phyloP scores from a whole-genome alignment of 2,888 invertebrate genomes.

The Mythimna impura region DNA sequence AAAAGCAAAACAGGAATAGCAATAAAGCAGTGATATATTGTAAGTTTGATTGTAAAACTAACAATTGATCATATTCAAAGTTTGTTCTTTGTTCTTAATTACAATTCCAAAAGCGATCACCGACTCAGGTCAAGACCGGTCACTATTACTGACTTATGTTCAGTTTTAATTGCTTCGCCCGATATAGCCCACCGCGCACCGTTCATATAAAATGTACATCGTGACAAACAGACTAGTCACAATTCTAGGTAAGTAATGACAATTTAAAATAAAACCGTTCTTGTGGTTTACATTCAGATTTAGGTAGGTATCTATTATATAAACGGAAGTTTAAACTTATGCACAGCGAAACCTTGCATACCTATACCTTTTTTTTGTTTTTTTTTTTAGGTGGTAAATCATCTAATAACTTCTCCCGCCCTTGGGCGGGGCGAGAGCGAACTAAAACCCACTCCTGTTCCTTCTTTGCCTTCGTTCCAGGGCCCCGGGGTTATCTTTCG shows the following conservation, averaged over 20 bases:
- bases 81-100: constrained; percentile 58
- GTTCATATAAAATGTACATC: constrained; percentile 60
- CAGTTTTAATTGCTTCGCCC: constrained; percentile 64
- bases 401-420: too few species aligned
- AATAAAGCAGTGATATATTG: constrained; percentile 19
- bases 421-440: too few species aligned
- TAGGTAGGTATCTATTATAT: not conserved
- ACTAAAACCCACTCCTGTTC: too few species aligned
- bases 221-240: constrained; percentile 64
- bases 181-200: constrained; percentile 58
- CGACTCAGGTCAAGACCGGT: constrained; percentile 65
- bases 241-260: constrained; percentile 55
- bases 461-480: too few species aligned
- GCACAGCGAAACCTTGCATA: not conserved
- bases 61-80: constrained; percentile 42
- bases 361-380: too few species aligned
- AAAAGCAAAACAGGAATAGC: constrained; percentile 3
- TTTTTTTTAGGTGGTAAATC: too few species aligned
- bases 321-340: not conserved
- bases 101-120: constrained; percentile 60
- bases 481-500: too few species aligned
- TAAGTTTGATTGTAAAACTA: constrained; percentile 29
- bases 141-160: constrained; percentile 63
- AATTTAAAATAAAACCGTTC: constrained; percentile 38
- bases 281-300: constrained; percentile 34